Conservation (phyloP, 2,888 invertebrate genomes). For the Charanyca ferruginea region DNA sequence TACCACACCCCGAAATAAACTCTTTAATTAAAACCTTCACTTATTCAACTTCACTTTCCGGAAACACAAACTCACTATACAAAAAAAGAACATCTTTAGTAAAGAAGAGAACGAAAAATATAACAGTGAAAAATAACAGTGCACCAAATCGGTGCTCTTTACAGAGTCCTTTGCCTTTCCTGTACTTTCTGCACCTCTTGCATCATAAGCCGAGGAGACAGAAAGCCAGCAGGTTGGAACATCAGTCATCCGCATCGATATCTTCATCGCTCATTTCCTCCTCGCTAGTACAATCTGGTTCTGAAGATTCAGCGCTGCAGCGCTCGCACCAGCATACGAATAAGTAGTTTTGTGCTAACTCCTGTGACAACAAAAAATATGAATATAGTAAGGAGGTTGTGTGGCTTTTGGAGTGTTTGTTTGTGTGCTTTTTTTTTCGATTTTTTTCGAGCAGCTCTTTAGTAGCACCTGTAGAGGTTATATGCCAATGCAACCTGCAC, state of each 20-base stretch:
- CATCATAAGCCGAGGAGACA: slow-evolving; percentile 86
- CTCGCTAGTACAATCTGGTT: slow-evolving; percentile 96
- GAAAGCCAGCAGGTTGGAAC: slow-evolving; percentile 87
- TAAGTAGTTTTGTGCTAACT: slow-evolving; percentile 94
- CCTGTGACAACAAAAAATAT: slow-evolving; percentile 68
- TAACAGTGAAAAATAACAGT: slow-evolving; percentile 15
- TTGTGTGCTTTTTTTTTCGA: too few species aligned
- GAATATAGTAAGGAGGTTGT: neutral
- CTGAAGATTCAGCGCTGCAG: slow-evolving; percentile 93
- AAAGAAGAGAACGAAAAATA: slow-evolving; percentile 29
- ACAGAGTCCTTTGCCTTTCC: slow-evolving; percentile 30
- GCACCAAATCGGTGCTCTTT: slow-evolving; percentile 19
- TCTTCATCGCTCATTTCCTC: slow-evolving; percentile 93
- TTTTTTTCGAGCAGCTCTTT: too few species aligned
- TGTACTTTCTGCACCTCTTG: slow-evolving; percentile 33
- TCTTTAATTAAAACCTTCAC: neutral
- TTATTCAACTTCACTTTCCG: slow-evolving; percentile 15
- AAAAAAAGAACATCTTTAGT: slow-evolving; percentile 31
- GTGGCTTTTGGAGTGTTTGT: too few species aligned
- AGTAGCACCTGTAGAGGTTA: too few species aligned
- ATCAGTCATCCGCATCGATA: slow-evolving; percentile 87
- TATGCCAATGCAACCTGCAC: too few species aligned
- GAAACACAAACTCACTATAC: slow-evolving; percentile 32
- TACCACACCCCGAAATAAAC: neutral
- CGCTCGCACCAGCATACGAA: slow-evolving; percentile 96